Percentiles rank a stretch among this genome's conserved stretches.
Conservation (phyloP, 1,140 invertebrate species). For the Littorina saxatilis region DNA sequence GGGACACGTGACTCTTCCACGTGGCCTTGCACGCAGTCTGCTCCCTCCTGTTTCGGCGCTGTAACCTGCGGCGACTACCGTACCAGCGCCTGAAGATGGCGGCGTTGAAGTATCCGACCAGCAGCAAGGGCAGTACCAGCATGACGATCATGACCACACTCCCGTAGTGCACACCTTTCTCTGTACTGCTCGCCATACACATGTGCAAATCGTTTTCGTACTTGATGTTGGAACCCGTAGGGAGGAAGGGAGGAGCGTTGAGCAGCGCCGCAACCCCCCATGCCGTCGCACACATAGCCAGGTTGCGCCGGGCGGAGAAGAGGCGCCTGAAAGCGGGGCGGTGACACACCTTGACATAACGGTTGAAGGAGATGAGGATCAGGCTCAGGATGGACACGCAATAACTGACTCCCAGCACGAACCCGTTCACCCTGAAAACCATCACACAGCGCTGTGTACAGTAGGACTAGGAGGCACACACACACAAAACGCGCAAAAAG, state of each 20-base stretch:
- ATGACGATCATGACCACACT: not conserved
- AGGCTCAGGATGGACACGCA: constrained; percentile 16
- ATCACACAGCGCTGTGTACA: no score
- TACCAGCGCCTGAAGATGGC: constrained; percentile 14
- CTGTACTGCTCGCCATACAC: not conserved
- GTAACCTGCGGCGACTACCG: not conserved
- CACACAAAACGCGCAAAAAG: no score
- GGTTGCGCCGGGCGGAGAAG: not conserved
- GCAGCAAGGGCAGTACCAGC: not conserved
- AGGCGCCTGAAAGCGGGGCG: not conserved
- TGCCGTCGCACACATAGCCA: not conserved
- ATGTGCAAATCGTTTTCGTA: constrained; percentile 9
- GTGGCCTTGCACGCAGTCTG: not conserved
- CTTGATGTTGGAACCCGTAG: no score
- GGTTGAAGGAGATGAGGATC: constrained; percentile 19
- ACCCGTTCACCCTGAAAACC: constrained; percentile 8
- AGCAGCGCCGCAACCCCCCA: not conserved
- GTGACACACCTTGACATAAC: constrained; percentile 15
- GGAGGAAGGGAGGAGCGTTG: not conserved
- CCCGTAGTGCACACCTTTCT: not conserved
- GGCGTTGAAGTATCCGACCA: constrained; percentile 1
- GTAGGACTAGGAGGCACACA: no score
- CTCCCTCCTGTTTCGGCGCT: not conserved
- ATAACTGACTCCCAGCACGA: not conserved
- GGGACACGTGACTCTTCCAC: not conserved